These are phyloP conservation scores for Microcebus ravelobensis DNA, from an alignment of 2,113 vertebrate species.

Conservation along the genomic window DNA sequence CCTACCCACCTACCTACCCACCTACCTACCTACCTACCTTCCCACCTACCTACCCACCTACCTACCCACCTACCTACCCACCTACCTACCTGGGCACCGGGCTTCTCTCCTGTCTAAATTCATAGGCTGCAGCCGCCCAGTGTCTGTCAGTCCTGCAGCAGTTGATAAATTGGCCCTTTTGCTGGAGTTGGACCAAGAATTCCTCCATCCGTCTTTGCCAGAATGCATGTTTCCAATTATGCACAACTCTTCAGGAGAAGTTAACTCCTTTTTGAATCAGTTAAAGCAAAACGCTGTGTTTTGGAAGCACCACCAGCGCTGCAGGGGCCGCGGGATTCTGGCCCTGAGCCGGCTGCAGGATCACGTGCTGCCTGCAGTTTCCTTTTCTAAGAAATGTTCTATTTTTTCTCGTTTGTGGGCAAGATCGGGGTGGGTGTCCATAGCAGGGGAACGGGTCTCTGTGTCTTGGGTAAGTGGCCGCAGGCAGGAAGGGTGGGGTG, in stretches of 20 bases:
- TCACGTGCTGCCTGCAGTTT: rapidly evolving
- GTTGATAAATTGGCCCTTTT: conserved; percentile 66
- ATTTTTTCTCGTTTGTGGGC: background rate
- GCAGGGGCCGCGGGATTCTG: background rate
- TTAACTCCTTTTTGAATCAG: conserved; percentile 64
- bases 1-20: no score
- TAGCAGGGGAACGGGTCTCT: background rate
- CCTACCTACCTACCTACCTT: no score
- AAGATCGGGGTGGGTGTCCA: background rate
- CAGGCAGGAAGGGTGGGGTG: background rate
- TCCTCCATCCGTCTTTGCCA: conserved; percentile 61
- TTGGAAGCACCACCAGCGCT: background rate
- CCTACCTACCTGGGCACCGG: no score
- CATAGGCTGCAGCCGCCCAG: background rate
- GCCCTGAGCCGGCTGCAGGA: background rate
- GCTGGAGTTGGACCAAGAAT: conserved; percentile 77
- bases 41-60: no score
- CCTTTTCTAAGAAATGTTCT: background rate
- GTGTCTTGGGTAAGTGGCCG: background rate
- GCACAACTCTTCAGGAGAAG: conserved; percentile 53
- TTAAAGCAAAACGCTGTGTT: background rate
- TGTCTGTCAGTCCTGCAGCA: background rate
- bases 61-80: no score
- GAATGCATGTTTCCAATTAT: conserved; percentile 79
- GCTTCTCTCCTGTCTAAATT: background rate